Percentiles rank a stretch among this genome's conserved stretches.
Conservation (phyloP, 2,888 invertebrate species). For the Lobophora halterata region DNA sequence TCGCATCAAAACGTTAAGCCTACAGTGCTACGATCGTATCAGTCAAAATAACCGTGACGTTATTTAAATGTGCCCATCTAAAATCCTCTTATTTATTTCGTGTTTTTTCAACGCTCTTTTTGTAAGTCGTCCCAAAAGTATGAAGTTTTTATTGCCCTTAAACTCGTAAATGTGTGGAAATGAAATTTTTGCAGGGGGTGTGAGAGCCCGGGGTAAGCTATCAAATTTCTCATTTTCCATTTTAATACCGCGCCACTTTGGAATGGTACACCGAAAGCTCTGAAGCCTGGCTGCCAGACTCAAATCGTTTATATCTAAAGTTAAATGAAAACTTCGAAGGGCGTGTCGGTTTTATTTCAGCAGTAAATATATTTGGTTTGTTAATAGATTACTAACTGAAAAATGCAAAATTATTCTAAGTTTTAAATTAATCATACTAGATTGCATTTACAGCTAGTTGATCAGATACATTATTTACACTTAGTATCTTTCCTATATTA, state of each 20-base stretch:
- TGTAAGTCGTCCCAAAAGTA: conserved; percentile 10
- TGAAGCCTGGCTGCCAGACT: not conserved
- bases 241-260: conserved; percentile 33
- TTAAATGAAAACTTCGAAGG: too few species aligned
- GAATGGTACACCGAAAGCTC: conserved; percentile 19
- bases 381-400: too few species aligned
- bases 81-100: too few species aligned
- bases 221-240: conserved; percentile 37
- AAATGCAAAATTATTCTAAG: too few species aligned
- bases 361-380: too few species aligned
- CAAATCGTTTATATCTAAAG: too few species aligned
- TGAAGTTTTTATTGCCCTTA: conserved; percentile 14
- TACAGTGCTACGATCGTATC: not conserved
- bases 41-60: conserved; percentile 2
- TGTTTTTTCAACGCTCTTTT: not conserved
- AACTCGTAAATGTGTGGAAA: conserved; percentile 26
- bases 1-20: conserved; percentile 5
- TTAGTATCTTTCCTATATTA: too few species aligned
- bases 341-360: too few species aligned
- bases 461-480: too few species aligned
- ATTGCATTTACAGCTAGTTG: too few species aligned
- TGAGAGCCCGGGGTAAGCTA: conserved; percentile 20
- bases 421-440: too few species aligned
- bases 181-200: conserved; percentile 29
- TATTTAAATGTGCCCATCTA: conserved; percentile 9